These are phyloP conservation scores for Acanthopagrus latus DNA, from an alignment of 2,797 vertebrate species.

Conservation along the genomic window DNA sequence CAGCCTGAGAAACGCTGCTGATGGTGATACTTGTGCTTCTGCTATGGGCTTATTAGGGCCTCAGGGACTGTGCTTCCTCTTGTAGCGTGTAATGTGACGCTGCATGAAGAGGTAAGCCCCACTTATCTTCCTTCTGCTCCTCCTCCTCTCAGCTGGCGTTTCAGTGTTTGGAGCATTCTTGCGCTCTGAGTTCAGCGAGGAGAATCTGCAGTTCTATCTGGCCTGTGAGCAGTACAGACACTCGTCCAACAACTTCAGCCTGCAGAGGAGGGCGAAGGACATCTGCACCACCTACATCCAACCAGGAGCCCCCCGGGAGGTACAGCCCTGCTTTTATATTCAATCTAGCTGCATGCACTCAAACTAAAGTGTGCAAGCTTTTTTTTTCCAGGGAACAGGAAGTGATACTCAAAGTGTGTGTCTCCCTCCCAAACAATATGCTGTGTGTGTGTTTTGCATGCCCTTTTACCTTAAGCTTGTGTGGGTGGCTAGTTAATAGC, in stretches of 20 bases:
- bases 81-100: not conserved
- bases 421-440: not conserved
- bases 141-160: slow-evolving; percentile 77
- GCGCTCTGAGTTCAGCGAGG: slow-evolving; percentile 89
- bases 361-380: not conserved
- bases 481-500: not conserved
- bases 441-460: not conserved
- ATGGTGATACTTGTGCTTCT: not conserved
- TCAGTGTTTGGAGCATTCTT: slow-evolving; percentile 87
- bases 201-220: slow-evolving; percentile 89
- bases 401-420: not conserved
- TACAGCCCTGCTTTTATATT: slow-evolving; percentile 48
- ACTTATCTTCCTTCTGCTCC: slow-evolving; percentile 8
- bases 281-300: slow-evolving; percentile 86
- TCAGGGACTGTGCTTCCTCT: not conserved
- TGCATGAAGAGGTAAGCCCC: not conserved
- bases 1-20: not conserved
- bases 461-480: not conserved
- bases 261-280: slow-evolving; percentile 85
- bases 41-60: not conserved
- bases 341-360: not conserved
- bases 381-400: not conserved
- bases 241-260: slow-evolving; percentile 86
- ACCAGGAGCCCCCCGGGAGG: slow-evolving; percentile 86
- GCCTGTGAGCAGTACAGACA: slow-evolving; percentile 88